phyloP scores from a whole-genome alignment of 2,113 vertebrate genomes.

The Albula goreensis region DNA sequence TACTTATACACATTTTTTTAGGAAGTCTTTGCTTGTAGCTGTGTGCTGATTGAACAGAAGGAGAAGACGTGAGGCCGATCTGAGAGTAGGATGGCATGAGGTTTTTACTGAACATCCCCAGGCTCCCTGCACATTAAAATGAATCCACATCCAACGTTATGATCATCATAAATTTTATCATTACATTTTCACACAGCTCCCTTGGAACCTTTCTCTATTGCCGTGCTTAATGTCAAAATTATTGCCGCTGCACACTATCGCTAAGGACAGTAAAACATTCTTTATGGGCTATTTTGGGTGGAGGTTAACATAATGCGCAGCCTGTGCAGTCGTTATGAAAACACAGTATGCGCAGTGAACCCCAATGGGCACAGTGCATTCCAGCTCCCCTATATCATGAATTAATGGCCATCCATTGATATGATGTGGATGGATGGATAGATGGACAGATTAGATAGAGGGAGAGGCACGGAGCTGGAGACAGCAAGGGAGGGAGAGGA shows the following conservation, averaged over 20 bases:
- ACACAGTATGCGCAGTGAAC: neutral
- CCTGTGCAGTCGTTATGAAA: neutral
- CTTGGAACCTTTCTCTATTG: neutral
- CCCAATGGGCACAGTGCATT: neutral
- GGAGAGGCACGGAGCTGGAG: constrained; percentile 27
- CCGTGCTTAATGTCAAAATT: neutral
- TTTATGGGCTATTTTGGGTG: constrained; percentile 2
- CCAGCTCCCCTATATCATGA: neutral
- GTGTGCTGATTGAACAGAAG: neutral
- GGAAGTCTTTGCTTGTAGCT: neutral
- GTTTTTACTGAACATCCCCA: neutral
- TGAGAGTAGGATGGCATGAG: neutral
- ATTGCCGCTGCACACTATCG: neutral
- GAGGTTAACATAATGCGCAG: neutral
- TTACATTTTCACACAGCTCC: neutral
- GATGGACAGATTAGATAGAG: constrained; percentile 40
- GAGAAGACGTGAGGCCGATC: neutral
- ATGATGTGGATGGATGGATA: constrained; percentile 31
- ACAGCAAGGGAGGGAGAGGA: constrained; percentile 53
- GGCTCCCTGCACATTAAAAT: neutral
- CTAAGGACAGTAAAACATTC: neutral
- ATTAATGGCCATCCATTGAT: constrained; percentile 1
- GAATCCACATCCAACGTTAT: neutral
- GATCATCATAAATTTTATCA: neutral
- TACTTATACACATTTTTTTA: neutral